Percentiles rank a stretch among this genome's conserved stretches.
These are phyloP conservation scores for Carapus acus DNA, from an alignment of 2,797 vertebrate species.

Conservation along the genomic window DNA sequence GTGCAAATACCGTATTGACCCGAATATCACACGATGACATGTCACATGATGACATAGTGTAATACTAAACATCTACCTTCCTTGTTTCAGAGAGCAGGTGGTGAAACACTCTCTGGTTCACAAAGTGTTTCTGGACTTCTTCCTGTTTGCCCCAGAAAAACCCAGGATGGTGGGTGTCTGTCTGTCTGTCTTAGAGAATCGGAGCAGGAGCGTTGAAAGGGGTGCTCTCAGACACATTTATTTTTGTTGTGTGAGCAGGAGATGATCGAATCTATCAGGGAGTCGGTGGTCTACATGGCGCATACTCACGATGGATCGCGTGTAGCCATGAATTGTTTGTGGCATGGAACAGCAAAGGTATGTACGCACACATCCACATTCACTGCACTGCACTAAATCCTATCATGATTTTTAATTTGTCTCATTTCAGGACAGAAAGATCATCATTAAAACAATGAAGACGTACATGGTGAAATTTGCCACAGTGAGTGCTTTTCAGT, in stretches of 20 bases:
- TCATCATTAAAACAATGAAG: conserved; percentile 97
- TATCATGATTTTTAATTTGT: background rate
- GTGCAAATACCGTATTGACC: no score
- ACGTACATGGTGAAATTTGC: conserved; percentile 89
- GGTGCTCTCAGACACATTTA: background rate
- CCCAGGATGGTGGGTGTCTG: conserved; percentile 80
- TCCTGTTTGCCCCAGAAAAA: conserved; percentile 77
- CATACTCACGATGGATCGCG: conserved; percentile 93
- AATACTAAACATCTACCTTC: background rate
- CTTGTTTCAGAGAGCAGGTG: conserved; percentile 83
- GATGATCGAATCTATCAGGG: conserved; percentile 92
- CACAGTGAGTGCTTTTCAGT: conserved; percentile 72
- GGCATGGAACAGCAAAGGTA: conserved; percentile 94
- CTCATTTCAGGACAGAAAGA: conserved; percentile 85
- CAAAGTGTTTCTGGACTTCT: conserved; percentile 95
- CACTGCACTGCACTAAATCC: background rate
- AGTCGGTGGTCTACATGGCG: conserved; percentile 89
- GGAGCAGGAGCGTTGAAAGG: background rate
- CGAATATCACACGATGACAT: no score
- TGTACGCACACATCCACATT: conserved; percentile 1
- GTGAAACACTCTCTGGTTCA: conserved; percentile 96
- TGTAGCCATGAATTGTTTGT: conserved; percentile 92
- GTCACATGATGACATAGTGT: no score
- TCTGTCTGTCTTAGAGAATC: background rate
- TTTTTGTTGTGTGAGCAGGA: conserved; percentile 68